These are phyloP conservation scores for Crambe crambe DNA, from an alignment of 37 sponge, comb jelly and placozoan genomes.

Conservation along the genomic window DNA sequence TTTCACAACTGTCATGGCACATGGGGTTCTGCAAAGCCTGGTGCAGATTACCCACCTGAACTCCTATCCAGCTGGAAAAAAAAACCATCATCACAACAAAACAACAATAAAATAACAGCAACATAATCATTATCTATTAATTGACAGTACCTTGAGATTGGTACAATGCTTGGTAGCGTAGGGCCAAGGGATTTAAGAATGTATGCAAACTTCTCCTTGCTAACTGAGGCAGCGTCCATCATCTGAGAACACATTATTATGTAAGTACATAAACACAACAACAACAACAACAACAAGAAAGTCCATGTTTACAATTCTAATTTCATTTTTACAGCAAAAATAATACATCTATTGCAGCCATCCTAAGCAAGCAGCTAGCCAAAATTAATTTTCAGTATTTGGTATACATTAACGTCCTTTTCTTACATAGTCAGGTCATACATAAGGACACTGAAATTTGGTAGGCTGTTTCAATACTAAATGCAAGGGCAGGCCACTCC, in stretches of 20 bases:
- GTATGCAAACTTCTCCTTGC: slow-evolving; percentile 60
- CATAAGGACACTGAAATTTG: no score
- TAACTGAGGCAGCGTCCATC: slow-evolving; percentile 26
- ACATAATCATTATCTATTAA: neutral
- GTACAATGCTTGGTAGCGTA: slow-evolving; percentile 36
- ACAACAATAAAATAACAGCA: neutral
- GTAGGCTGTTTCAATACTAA: no score
- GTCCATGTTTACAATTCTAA: neutral
- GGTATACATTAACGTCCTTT: no score
- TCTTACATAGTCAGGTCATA: no score
- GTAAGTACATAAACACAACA: neutral
- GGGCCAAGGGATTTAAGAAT: slow-evolving; percentile 45
- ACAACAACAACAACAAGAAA: neutral
- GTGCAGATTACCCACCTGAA: slow-evolving; percentile 35
- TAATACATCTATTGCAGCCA: no score
- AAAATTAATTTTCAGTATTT: no score
- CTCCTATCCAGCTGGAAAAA: slow-evolving; percentile 56
- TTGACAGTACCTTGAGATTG: slow-evolving; percentile 44
- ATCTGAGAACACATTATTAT: slow-evolving; percentile 21
- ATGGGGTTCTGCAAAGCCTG: neutral
- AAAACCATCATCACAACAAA: neutral
- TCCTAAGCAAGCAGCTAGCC: no score
- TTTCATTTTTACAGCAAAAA: no score
- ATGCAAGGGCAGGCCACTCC: no score
- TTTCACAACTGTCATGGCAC: neutral